Percentiles rank a stretch among this genome's conserved stretches.
Evolutionary conservation across 2,797 vertebrate species (phyloP).

Genomic region (Poeciliopsis infans): DNA sequence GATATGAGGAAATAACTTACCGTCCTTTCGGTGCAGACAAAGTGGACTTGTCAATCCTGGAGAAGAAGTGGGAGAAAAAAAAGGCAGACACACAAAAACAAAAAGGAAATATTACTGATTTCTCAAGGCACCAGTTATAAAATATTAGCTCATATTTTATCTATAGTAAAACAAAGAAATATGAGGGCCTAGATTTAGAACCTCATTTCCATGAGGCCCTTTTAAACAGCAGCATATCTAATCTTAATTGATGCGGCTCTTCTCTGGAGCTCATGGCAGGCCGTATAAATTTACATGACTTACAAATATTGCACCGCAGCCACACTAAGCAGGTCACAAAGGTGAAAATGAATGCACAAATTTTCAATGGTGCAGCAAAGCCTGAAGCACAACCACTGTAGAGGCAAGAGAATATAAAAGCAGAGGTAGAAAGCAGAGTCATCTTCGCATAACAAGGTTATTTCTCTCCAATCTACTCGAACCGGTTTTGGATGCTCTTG

Average conservation of each 20-base stretch:
- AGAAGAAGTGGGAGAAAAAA: slow-evolving; percentile 23
- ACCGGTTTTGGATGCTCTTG: slow-evolving; percentile 37
- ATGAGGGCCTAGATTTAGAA: slow-evolving; percentile 10
- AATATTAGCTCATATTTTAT: slow-evolving; percentile 17
- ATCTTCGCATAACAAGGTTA: slow-evolving; percentile 7
- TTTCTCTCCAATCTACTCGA: slow-evolving; percentile 18
- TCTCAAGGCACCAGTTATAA: slow-evolving; percentile 18
- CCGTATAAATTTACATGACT: background rate
- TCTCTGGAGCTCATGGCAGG: background rate
- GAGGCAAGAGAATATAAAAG: slow-evolving; percentile 2
- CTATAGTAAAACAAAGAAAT: slow-evolving; percentile 6
- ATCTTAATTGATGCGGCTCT: background rate
- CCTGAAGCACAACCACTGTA: background rate
- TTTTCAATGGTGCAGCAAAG: background rate
- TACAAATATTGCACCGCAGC: background rate
- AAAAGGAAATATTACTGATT: slow-evolving; percentile 26
- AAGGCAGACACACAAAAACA: slow-evolving; percentile 29
- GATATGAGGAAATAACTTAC: slow-evolving; percentile 79
- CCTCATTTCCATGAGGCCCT: slow-evolving; percentile 7
- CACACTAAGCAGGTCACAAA: background rate
- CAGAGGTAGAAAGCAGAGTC: background rate
- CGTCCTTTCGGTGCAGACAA: slow-evolving; percentile 89
- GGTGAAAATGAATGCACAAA: slow-evolving; percentile 8
- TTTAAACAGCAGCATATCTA: background rate
- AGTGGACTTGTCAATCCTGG: slow-evolving; percentile 95